These are phyloP conservation scores for Calameuta pallipes DNA, from an alignment of 2,888 invertebrate species.

Conservation along the genomic window DNA sequence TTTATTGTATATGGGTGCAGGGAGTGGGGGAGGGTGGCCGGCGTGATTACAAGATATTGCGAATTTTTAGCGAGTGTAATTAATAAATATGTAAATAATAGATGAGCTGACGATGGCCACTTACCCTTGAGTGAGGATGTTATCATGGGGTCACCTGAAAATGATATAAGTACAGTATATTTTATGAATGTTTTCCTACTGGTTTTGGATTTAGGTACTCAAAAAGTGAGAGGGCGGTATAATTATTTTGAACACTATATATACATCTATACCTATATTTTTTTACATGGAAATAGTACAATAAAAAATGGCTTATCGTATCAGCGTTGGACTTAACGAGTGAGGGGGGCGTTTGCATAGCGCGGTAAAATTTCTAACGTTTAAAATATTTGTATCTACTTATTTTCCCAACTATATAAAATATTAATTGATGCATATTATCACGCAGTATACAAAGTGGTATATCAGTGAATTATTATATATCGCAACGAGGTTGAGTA, in stretches of 20 bases:
- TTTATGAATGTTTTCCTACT: slow-evolving; percentile 42
- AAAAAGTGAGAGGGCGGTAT: background rate
- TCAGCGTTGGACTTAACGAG: background rate
- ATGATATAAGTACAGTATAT: slow-evolving; percentile 59
- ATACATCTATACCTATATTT: background rate
- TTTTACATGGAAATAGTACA: background rate
- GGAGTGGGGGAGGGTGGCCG: background rate
- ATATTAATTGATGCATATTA: background rate
- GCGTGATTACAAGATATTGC: background rate
- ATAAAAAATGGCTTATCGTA: background rate
- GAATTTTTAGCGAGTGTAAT: background rate
- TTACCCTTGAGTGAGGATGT: slow-evolving; percentile 66
- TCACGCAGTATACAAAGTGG: background rate
- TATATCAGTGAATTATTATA: background rate
- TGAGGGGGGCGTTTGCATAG: background rate
- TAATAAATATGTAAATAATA: slow-evolving; percentile 7
- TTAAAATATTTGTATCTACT: background rate
- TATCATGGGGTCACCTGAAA: slow-evolving; percentile 67
- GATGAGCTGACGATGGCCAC: slow-evolving; percentile 48
- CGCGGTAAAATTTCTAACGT: background rate
- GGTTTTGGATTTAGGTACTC: background rate
- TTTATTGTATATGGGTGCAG: background rate
- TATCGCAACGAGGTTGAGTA: background rate
- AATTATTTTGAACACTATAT: background rate
- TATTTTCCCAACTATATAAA: background rate